Evolutionary conservation across 2,888 invertebrate genomes (phyloP), one percentile per base, ranked within the genome.

Genomic region (Melanotus villosus): DNA sequence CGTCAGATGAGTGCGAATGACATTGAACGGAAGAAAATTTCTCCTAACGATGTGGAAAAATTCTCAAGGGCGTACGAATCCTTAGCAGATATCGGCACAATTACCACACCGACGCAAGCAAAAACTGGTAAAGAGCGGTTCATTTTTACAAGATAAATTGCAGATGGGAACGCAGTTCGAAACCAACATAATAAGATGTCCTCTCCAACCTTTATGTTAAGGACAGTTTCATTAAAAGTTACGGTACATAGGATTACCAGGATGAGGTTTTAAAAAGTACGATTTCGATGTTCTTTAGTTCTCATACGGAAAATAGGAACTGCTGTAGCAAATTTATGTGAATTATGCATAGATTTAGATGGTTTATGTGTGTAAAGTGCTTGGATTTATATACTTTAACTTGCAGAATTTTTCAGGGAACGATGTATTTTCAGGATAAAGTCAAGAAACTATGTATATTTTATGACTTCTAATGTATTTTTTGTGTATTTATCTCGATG

Each of bases 71-170:
- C 16, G 7, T 14, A 1, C 41, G 41, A 41, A 41, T 41, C 41
- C 41, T 41, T 41, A 41, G 41, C 41, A 41, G 41, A 41, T 41
- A 41, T 41, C 41, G 41, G 41, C 41, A 41, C 41, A 41, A 41
- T 41, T 41, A 41, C 41, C 2, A 6, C 16, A 41, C 18, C 41
- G 41, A 41, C 41, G 41, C 41, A 41, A 41, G 41, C 41, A 41
- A 41, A 41, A 41, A 41, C 41, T 16, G 41, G 41, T 41, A 41
- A 41, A 9, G 18, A 41, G 41, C 18, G 41, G 41, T 41, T 41
- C 41, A 16, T 41, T 41, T 41, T 9, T 16, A 18, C 41, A 14
- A 41, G 41, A 41, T 41, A 16, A 16, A 16, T 41, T 41, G 41
- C 41, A 41, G 41, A 38, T 41, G 16, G 41, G 16, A 41, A 16